A percentile compares a stretch with the other conserved stretches of the same genome.
phyloP scores from a whole-genome alignment of 2,888 invertebrate genomes.

The Campaea margaritaria region DNA sequence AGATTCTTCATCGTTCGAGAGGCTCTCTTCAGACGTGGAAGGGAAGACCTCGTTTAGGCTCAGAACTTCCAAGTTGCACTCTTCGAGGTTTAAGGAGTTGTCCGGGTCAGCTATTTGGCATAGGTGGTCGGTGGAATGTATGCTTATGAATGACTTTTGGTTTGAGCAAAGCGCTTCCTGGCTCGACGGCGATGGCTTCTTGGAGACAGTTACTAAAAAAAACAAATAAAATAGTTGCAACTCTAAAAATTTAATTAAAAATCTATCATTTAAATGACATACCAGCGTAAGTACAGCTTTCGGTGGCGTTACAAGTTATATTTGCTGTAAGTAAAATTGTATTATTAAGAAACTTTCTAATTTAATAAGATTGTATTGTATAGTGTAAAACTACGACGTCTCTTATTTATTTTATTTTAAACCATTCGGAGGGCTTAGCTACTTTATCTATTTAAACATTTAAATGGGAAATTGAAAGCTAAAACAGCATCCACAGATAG shows the following conservation, averaged over 20 bases:
- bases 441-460: too few relatives aligned
- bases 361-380: too few relatives aligned
- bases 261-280: constrained; percentile 25
- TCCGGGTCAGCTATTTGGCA: constrained; percentile 69
- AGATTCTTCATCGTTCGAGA: constrained; percentile 69
- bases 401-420: too few relatives aligned
- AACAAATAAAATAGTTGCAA: neutral
- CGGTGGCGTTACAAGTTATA: constrained; percentile 59
- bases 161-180: constrained; percentile 62
- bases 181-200: constrained; percentile 62
- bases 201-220: constrained; percentile 75
- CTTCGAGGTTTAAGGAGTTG: constrained; percentile 62
- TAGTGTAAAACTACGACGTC: too few relatives aligned
- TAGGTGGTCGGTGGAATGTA: constrained; percentile 79
- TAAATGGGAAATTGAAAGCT: too few relatives aligned
- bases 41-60: constrained; percentile 79
- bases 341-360: too few relatives aligned
- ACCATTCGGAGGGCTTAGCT: too few relatives aligned
- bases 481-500: too few relatives aligned
- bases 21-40: constrained; percentile 79
- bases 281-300: constrained; percentile 76
- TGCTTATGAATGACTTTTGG: constrained; percentile 80
- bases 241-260: neutral
- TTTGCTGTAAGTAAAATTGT: constrained; percentile 63
- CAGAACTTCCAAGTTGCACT: constrained; percentile 77